phyloP scores from a whole-genome alignment of 1,140 invertebrate species.

The Leptinotarsa undecemlineata region DNA sequence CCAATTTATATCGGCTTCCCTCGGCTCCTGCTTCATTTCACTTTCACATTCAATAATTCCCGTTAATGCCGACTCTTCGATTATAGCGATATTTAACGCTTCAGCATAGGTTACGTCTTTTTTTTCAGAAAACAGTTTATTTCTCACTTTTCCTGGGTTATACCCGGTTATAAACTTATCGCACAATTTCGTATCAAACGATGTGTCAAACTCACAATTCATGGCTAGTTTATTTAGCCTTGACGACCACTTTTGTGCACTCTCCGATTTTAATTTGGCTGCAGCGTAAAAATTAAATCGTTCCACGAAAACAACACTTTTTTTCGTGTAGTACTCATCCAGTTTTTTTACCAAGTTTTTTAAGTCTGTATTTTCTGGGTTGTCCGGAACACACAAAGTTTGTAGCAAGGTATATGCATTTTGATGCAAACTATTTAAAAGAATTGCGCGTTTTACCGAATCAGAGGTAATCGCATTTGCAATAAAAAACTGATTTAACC shows the following conservation, averaged over 20 bases:
- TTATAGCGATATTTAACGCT: conserved; percentile 1
- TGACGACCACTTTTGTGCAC: conserved; percentile 3
- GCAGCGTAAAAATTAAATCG: background rate
- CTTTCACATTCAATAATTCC: conserved; percentile 1
- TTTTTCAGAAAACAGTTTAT: conserved; percentile 1
- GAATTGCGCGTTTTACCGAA: background rate
- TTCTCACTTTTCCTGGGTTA: background rate
- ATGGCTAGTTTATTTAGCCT: background rate
- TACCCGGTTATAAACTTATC: conserved; percentile 5
- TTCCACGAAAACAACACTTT: conserved; percentile 1
- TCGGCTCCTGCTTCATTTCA: conserved; percentile 3
- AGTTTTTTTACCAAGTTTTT: conserved; percentile 2
- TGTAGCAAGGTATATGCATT: conserved; percentile 1
- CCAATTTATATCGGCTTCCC: conserved; percentile 1
- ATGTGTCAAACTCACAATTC: conserved; percentile 4
- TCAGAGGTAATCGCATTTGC: background rate
- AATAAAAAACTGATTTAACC: conserved; percentile 6
- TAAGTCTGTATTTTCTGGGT: background rate
- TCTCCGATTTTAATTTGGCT: background rate
- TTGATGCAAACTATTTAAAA: conserved; percentile 5
- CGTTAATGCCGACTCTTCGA: background rate
- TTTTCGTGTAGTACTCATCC: background rate
- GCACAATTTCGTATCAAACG: background rate
- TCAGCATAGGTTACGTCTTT: conserved; percentile 5
- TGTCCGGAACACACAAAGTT: background rate